phyloP scores from a whole-genome alignment of 2,113 vertebrate species.

The Dipodomys ordii region DNA sequence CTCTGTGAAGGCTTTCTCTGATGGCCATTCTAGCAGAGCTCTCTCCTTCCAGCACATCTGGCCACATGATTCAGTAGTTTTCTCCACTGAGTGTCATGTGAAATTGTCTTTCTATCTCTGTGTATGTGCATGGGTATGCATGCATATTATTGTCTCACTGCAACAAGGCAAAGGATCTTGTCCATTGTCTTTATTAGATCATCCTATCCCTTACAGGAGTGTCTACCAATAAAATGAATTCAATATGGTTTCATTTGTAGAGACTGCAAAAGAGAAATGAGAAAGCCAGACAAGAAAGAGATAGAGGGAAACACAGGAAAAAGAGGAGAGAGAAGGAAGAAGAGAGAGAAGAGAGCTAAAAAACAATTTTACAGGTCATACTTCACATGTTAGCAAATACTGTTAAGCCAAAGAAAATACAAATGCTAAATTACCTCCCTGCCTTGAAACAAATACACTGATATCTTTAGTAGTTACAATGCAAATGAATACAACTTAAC shows the following conservation, averaged over 20 bases:
- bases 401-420: conserved; percentile 29
- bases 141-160: not conserved
- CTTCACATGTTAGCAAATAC: conserved; percentile 39
- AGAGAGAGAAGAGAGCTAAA: not conserved
- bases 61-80: not conserved
- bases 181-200: not conserved
- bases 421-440: conserved; percentile 27
- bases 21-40: not conserved
- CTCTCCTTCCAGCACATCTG: too few species aligned
- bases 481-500: not conserved
- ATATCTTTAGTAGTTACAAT: not conserved
- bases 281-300: not conserved
- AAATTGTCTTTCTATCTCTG: not conserved
- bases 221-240: not conserved
- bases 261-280: not conserved
- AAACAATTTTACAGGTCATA: not conserved
- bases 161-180: not conserved
- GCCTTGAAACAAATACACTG: not conserved
- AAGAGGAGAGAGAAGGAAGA: not conserved
- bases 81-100: not conserved
- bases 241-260: conserved; percentile 3
- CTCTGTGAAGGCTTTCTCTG: not conserved
- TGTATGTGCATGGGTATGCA: not conserved
- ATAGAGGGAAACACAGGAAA: not conserved
- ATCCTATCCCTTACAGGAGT: not conserved